Conservation (phyloP, 1,140 invertebrate species). For the Temnothorax nylanderi region DNA sequence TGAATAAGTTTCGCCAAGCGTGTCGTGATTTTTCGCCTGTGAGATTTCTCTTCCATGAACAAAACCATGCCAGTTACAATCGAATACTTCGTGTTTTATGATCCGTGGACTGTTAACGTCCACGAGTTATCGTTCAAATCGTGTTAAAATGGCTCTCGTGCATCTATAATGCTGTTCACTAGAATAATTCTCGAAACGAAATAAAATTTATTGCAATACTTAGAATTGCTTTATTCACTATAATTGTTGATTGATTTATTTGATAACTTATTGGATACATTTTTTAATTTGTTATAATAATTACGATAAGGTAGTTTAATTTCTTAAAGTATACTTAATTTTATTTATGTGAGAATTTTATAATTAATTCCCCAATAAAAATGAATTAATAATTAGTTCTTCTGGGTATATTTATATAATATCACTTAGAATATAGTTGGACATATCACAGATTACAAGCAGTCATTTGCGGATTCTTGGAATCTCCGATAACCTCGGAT, state of each 20-base stretch:
- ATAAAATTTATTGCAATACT: not conserved
- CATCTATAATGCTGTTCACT: not conserved
- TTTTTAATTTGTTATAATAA: not conserved
- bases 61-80: constrained; percentile 72
- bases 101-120: constrained; percentile 70
- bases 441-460: not conserved
- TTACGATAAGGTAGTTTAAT: not conserved
- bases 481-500: constrained; percentile 53
- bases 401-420: not conserved
- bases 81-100: constrained; percentile 78
- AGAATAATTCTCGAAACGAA: not conserved
- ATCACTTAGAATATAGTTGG: not conserved
- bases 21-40: constrained; percentile 47
- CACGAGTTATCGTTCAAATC: constrained; percentile 39
- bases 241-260: not conserved
- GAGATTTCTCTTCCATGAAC: constrained; percentile 57
- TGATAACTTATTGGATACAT: not conserved
- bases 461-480: constrained; percentile 34
- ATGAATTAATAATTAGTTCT: not conserved
- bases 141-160: not conserved
- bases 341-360: not conserved
- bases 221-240: not conserved
- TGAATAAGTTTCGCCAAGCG: constrained; percentile 32
- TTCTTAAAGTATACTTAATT: not conserved
- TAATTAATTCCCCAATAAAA: not conserved